Conservation (phyloP, 2,888 invertebrate genomes). For the Andrena minutula region DNA sequence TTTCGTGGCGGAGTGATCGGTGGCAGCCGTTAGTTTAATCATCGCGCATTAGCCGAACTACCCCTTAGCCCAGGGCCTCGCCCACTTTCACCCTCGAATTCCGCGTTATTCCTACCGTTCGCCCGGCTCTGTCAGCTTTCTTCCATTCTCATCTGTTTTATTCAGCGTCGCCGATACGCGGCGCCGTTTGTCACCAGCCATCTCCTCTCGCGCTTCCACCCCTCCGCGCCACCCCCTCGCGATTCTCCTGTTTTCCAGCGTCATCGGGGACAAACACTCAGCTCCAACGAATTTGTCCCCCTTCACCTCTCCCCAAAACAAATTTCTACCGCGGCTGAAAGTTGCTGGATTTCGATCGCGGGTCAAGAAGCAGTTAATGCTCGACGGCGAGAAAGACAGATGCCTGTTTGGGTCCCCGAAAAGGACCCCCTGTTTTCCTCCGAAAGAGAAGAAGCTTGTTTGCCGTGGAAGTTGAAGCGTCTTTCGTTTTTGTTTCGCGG, state of each 20-base stretch:
- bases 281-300: not conserved
- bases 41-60: constrained; percentile 84
- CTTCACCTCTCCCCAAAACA: not conserved
- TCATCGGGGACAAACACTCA: not conserved
- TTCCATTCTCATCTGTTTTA: constrained; percentile 77
- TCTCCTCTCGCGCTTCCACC: constrained; percentile 53
- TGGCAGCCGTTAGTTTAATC: constrained; percentile 84
- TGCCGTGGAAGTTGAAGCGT: constrained; percentile 33
- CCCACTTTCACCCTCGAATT: constrained; percentile 81
- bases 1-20: constrained; percentile 84
- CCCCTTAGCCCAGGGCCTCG: constrained; percentile 76
- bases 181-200: constrained; percentile 72
- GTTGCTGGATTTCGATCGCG: not conserved
- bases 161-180: constrained; percentile 73
- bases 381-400: not conserved
- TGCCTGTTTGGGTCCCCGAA: not conserved
- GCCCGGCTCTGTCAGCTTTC: constrained; percentile 68
- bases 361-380: too few species aligned
- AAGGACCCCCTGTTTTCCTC: not conserved
- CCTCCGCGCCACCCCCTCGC: not conserved
- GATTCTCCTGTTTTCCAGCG: not conserved
- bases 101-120: constrained; percentile 73
- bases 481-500: constrained; percentile 42
- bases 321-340: not conserved
- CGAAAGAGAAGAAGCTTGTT: constrained; percentile 1